Evolutionary conservation across 2,113 vertebrate genomes (phyloP), one percentile per base, ranked within the genome.

Genomic region (Jaculus jaculus): DNA sequence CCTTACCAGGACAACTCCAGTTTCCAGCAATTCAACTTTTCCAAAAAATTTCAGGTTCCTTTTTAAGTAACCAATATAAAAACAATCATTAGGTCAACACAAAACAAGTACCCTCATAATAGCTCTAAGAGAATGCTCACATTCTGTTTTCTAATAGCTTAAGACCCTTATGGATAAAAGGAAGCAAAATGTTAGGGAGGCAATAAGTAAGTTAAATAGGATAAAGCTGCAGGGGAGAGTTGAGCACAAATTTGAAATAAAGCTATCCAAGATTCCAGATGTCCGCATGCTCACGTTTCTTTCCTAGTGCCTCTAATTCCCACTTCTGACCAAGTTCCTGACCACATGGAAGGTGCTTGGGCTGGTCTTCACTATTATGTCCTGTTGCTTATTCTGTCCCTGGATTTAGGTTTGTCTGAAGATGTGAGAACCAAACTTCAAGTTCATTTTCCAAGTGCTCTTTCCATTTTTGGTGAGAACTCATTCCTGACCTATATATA

Each of bases 21-120:
- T 86, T 24, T 66, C 71, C 42, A 17, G 26, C 21, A 63, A 34
- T 63, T 63, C 13, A 17, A 69, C 47, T 42, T 51, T 74, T 23
- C 65, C 47, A 93, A 65, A 93, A 65, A 84, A 74, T 87, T 42
- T 85, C 69, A 61, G n/a, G 20, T 65, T 73, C n/a, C 77, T 91
- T 91, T 37, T 75, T 77, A 89, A 89, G n/a, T 42, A 68, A 60
- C 4, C 51, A 66, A 16, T 17, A 71, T 28, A 58, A 30, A 84
- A 80, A 42, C 39, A 82, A 61, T 51, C 66, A 85, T 37, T 73
- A 63, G 18, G 10, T 63, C 0, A 30, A 2, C 4, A 4, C 47
- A 87, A 69, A 87, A 47, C 18, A 71, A 84, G 86, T 7, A 78
- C 65, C 74, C 8, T 17, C 6, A 37, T 69, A 51, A 88, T 0